Conservation (phyloP, 1,140 invertebrate genomes). For the Drosophila micromelanica region DNA sequence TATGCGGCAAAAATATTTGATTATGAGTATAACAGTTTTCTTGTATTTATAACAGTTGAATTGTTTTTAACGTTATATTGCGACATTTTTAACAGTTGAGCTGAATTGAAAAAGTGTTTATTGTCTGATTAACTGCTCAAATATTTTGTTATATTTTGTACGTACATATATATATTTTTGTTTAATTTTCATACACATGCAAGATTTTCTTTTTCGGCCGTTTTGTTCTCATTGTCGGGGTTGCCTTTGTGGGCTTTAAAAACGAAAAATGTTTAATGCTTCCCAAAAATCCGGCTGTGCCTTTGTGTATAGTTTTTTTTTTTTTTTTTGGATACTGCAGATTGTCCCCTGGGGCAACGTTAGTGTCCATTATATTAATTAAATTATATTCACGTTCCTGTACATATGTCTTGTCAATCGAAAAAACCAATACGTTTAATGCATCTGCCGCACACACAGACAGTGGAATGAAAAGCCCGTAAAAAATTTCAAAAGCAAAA, state of each 20-base stretch:
- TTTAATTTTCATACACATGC: too few relatives aligned
- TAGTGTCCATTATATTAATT: conserved; percentile 73
- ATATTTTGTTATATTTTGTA: too few relatives aligned
- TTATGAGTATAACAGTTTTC: background rate
- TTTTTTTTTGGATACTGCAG: background rate
- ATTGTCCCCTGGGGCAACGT: conserved; percentile 22
- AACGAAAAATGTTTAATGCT: conserved; percentile 24
- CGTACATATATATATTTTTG: too few relatives aligned
- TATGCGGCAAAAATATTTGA: conserved; percentile 11
- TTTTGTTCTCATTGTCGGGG: background rate
- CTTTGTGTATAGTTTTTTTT: conserved; percentile 18
- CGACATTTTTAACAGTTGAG: too few relatives aligned
- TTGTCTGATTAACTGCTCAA: too few relatives aligned
- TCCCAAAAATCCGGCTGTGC: conserved; percentile 2
- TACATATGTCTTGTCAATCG: conserved; percentile 59
- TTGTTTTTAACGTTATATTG: too few relatives aligned
- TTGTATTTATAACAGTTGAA: background rate
- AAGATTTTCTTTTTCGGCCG: too few relatives aligned
- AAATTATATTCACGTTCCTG: conserved; percentile 61
- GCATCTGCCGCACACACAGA: conserved; percentile 48
- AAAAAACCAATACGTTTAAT: conserved; percentile 78
- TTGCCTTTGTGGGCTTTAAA: conserved; percentile 27
- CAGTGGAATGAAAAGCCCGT: conserved; percentile 29
- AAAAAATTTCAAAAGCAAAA: conserved; percentile 64
- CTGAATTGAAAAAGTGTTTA: too few relatives aligned